Evolutionary conservation across 2,888 invertebrate species (phyloP).

Genomic region (Salticus scenicus): DNA sequence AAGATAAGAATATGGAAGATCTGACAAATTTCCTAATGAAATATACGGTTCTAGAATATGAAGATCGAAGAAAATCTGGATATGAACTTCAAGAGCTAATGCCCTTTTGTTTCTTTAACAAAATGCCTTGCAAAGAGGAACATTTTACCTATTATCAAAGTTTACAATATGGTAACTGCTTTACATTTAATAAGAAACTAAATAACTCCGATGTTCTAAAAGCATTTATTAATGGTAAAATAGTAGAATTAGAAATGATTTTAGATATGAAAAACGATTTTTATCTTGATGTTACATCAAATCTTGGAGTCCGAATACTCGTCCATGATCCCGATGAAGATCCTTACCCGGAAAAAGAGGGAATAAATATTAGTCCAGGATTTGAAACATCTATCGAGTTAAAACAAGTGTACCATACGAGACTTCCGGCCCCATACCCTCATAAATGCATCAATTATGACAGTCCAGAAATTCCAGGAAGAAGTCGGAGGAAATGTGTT

Average conservation of each 20-base stretch:
- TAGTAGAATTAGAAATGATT: constrained; percentile 55
- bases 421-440: constrained; percentile 24
- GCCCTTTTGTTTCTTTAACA: constrained; percentile 21
- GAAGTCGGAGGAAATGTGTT: constrained; percentile 2
- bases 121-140: not conserved
- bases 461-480: not conserved
- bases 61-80: not conserved
- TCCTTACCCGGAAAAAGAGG: constrained; percentile 33
- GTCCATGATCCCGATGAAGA: constrained; percentile 64
- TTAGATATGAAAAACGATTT: constrained; percentile 56
- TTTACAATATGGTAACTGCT: constrained; percentile 44
- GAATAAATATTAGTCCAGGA: constrained; percentile 34
- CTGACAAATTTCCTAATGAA: not conserved
- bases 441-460: constrained; percentile 22
- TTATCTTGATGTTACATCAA: constrained; percentile 54
- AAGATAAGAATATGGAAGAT: not conserved
- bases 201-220: not conserved
- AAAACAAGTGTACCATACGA: not conserved
- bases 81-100: not conserved
- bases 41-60: not conserved
- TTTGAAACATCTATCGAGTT: constrained; percentile 27
- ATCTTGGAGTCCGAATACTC: constrained; percentile 67
- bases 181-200: constrained; percentile 24
- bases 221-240: not conserved
- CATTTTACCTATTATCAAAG: constrained; percentile 21